Percentiles rank a stretch among this genome's conserved stretches.
Evolutionary conservation across 1,140 invertebrate species (phyloP).

Genomic region (Microplitis mediator): DNA sequence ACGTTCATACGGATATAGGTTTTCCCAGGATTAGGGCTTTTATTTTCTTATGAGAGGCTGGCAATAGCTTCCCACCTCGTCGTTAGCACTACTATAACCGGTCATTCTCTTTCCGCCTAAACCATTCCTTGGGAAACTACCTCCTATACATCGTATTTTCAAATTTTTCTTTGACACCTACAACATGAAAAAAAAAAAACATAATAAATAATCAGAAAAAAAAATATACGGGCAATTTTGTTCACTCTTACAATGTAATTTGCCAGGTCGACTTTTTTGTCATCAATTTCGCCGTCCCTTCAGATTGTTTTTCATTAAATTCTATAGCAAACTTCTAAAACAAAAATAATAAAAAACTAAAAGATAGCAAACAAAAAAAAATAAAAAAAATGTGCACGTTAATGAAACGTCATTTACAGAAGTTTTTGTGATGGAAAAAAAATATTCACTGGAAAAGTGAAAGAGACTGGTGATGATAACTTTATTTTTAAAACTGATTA

Average conservation of each 20-base stretch:
- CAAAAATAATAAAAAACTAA: not conserved
- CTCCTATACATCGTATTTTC: too few species aligned
- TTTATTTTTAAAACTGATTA: too few species aligned
- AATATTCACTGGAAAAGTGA: not conserved
- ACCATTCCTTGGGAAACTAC: not conserved
- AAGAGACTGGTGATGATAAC: not conserved
- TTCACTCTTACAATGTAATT: not conserved
- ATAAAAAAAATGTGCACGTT: not conserved
- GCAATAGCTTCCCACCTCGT: conserved; percentile 30
- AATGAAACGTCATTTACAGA: not conserved
- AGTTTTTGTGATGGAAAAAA: not conserved
- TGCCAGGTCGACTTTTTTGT: not conserved
- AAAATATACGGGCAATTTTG: not conserved
- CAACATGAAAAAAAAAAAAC: too few species aligned
- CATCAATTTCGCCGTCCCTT: not conserved
- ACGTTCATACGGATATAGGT: conserved; percentile 6
- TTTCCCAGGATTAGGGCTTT: conserved; percentile 25
- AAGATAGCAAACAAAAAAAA: not conserved
- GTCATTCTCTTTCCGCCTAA: not conserved
- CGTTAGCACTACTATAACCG: not conserved
- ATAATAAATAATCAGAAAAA: not conserved
- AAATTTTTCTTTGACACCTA: too few species aligned
- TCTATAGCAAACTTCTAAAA: not conserved
- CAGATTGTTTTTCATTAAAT: not conserved
- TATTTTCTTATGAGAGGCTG: conserved; percentile 29